These are phyloP conservation scores for Beroe forskalii DNA, from an alignment of 37 sponge, comb jelly and placozoan species.

Conservation along the genomic window DNA sequence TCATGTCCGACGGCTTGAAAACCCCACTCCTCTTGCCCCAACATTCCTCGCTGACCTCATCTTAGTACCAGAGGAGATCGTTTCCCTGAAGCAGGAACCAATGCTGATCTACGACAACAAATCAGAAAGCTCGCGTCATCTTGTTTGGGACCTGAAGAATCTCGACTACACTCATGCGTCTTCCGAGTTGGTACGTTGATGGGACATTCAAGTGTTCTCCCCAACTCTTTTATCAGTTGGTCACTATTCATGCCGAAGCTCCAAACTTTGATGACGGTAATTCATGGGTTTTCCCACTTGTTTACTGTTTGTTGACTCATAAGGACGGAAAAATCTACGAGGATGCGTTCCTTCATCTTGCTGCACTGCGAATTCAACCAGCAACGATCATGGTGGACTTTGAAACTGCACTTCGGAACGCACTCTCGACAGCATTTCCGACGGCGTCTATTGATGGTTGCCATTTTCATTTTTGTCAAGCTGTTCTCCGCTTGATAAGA, in stretches of 20 bases:
- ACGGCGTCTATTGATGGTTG: not conserved
- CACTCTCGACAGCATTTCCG: not conserved
- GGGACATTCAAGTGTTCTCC: not conserved
- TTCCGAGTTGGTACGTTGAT: not conserved
- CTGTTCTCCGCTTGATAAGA: not conserved
- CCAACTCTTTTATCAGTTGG: not conserved
- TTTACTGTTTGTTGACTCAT: not conserved
- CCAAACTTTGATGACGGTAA: too few species aligned
- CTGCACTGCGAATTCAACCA: too few species aligned
- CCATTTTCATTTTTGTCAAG: slow-evolving; percentile 28
- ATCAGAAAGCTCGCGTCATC: not conserved
- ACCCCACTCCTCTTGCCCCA: not conserved
- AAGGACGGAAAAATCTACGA: not conserved
- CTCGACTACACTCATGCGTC: not conserved
- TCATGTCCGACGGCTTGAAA: not conserved
- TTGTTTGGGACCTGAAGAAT: not conserved
- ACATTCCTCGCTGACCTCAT: not conserved
- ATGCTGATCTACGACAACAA: not conserved
- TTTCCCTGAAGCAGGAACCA: not conserved
- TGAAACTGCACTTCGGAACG: not conserved
- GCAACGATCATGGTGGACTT: not conserved
- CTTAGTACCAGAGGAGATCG: not conserved
- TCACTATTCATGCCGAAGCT: not conserved
- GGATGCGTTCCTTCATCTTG: not conserved
- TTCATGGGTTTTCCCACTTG: not conserved